Base-by-base conservation (phyloP, 2,113 vertebrate genomes). In the Anser cygnoides region DNA sequence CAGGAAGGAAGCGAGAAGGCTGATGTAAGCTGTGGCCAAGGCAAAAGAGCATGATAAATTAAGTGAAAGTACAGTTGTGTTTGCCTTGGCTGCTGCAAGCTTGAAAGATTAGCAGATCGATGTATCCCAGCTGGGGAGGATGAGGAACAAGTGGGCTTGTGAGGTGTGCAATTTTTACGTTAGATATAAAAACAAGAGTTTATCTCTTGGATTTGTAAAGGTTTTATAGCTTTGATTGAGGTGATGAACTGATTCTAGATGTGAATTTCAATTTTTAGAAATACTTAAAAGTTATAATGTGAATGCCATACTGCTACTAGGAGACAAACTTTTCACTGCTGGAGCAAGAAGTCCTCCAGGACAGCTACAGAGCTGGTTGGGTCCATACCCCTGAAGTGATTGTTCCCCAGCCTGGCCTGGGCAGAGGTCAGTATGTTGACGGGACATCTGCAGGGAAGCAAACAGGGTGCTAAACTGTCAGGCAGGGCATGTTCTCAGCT, bases 1-100 rank as follows among this genome's bases (percentile, higher is more conserved):
- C 62, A 87, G 95, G 78, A 95, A 94, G 84, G 94, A 97, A 96
- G 82, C 18, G 76, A 87, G 82, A 95, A 94, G 75, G 57, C 66
- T 85, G 63, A 46, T 95, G 92, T 87, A 95, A 92, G 22, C 73
- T 79, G 31, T 91, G 61, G 66, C 43, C 61, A 83, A 75, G 85
- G 76, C 65, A 91, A 92, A 94, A 78, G 83, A 84, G 19, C 33
- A 10, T 65, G 82, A 72, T 82, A 89, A 73, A 29, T 88, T 16
- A 77, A 72, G 13, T 76, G 58, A 89, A 91, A 75, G 33, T 73
- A 41, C 14, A 55, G 6, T 93, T 80, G 74, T 88, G 55, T 52
- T 52, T 80, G 74, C 37, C 37, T 90, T 84, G 91, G 67, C 81
- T 93, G 61, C 58, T 91, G 49, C 72, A 91, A 95, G 44, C 61